phyloP scores from a whole-genome alignment of 2,113 vertebrate species.

The Acanthochromis polyacanthus region DNA sequence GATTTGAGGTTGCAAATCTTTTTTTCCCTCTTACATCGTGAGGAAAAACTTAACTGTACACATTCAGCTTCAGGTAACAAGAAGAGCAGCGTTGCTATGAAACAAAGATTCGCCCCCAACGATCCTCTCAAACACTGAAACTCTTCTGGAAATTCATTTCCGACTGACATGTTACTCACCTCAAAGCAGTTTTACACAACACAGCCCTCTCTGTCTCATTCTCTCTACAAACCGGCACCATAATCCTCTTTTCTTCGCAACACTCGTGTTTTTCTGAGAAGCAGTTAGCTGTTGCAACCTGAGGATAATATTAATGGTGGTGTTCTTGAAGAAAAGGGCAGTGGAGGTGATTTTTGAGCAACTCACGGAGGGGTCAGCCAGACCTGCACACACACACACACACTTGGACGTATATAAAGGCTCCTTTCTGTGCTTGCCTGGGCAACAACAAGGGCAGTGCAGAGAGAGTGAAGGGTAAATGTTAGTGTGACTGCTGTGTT shows the following conservation, averaged over 20 bases:
- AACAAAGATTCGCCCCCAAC: background rate
- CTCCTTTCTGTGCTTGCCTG: slow-evolving; percentile 51
- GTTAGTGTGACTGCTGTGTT: slow-evolving; percentile 65
- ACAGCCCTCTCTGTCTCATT: background rate
- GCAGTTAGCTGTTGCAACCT: slow-evolving; percentile 23
- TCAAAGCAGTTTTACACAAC: background rate
- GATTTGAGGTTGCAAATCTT: too few relatives aligned
- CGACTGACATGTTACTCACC: slow-evolving; percentile 1
- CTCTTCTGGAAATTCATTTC: slow-evolving; percentile 5
- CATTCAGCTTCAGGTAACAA: background rate
- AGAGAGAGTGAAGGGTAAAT: slow-evolving; percentile 64
- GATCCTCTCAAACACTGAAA: too few relatives aligned
- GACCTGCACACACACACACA: background rate
- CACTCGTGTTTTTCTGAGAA: slow-evolving; percentile 34
- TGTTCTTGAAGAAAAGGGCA: slow-evolving; percentile 7
- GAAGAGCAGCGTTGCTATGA: background rate
- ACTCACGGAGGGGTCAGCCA: slow-evolving; percentile 2
- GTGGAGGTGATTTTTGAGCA: slow-evolving; percentile 27
- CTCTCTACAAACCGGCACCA: background rate
- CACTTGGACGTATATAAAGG: slow-evolving; percentile 34
- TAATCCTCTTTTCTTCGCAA: slow-evolving; percentile 55
- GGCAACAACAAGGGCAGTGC: slow-evolving; percentile 46
- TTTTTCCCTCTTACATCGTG: too few relatives aligned
- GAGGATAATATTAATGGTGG: slow-evolving; percentile 31
- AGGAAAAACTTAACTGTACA: background rate